Conservation (phyloP, 2,888 invertebrate genomes). For the Chaetogeoica ovagalla region DNA sequence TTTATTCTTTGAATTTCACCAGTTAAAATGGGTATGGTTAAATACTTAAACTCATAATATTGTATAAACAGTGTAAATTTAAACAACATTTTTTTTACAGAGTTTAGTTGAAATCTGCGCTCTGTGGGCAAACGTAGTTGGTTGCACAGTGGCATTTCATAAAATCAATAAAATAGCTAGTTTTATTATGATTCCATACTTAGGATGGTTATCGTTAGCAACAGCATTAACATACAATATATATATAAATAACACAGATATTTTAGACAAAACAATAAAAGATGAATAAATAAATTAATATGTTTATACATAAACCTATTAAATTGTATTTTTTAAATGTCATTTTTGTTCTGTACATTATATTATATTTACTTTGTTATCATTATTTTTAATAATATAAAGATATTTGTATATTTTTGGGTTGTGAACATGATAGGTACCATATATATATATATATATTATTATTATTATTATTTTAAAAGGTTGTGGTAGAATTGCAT, state of each 20-base stretch:
- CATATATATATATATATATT: no score
- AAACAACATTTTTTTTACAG: constrained; percentile 60
- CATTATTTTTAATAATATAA: no score
- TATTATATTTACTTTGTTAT: no score
- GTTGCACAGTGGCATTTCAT: constrained; percentile 66
- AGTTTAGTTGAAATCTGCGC: constrained; percentile 67
- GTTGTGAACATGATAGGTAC: no score
- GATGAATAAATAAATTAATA: constrained; percentile 43
- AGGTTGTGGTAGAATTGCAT: no score
- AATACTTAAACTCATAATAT: background rate
- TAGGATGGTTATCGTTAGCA: constrained; percentile 74
- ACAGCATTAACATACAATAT: constrained; percentile 70
- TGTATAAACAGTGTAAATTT: background rate
- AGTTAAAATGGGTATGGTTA: constrained; percentile 69
- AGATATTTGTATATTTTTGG: no score
- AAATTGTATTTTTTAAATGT: no score
- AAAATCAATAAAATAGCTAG: constrained; percentile 69
- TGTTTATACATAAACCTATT: no score
- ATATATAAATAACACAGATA: constrained; percentile 66
- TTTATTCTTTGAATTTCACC: constrained; percentile 76
- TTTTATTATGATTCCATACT: constrained; percentile 73
- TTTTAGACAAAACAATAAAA: constrained; percentile 27
- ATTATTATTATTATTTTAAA: no score
- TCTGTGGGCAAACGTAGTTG: constrained; percentile 66
- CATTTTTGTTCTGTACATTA: no score